These are phyloP conservation scores for Omphaloscelis lunosa DNA, from an alignment of 2,888 invertebrate species.

Conservation along the genomic window DNA sequence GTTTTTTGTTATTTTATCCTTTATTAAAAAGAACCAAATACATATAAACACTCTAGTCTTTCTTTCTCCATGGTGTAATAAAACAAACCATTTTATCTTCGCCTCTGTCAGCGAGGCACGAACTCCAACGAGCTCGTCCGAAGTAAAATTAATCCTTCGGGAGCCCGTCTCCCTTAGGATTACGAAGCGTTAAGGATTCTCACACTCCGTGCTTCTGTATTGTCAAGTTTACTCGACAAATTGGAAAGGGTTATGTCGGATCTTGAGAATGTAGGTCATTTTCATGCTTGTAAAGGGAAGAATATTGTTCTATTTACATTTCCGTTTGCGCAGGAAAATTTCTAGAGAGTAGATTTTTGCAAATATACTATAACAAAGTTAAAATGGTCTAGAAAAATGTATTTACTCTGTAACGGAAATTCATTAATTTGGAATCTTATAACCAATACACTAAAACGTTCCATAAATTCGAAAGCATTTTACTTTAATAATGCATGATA, in stretches of 20 bases:
- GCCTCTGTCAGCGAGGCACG: slow-evolving; percentile 62
- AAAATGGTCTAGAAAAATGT: neutral
- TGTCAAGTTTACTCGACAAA: slow-evolving; percentile 49
- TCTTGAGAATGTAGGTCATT: slow-evolving; percentile 35
- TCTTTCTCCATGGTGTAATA: slow-evolving; percentile 18
- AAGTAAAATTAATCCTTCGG: slow-evolving; percentile 68
- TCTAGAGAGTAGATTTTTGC: neutral
- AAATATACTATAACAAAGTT: neutral
- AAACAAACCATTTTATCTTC: slow-evolving; percentile 62
- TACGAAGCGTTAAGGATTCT: slow-evolving; percentile 38
- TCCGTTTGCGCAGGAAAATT: neutral
- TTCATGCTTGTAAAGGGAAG: slow-evolving; percentile 16
- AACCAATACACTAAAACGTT: neutral
- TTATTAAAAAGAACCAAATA: too few species aligned
- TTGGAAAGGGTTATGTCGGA: slow-evolving; percentile 50
- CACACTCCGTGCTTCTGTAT: slow-evolving; percentile 18
- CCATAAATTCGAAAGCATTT: neutral
- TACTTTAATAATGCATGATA: neutral
- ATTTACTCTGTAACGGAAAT: neutral
- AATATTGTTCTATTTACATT: slow-evolving; percentile 22
- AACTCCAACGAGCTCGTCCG: slow-evolving; percentile 42
- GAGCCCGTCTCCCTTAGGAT: slow-evolving; percentile 43
- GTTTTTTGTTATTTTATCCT: too few species aligned
- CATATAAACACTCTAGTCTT: slow-evolving; percentile 18
- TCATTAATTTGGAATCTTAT: neutral